Conservation (phyloP, 92 coral and sea anemone species). For the Hydrozoanthus gracilis region DNA sequence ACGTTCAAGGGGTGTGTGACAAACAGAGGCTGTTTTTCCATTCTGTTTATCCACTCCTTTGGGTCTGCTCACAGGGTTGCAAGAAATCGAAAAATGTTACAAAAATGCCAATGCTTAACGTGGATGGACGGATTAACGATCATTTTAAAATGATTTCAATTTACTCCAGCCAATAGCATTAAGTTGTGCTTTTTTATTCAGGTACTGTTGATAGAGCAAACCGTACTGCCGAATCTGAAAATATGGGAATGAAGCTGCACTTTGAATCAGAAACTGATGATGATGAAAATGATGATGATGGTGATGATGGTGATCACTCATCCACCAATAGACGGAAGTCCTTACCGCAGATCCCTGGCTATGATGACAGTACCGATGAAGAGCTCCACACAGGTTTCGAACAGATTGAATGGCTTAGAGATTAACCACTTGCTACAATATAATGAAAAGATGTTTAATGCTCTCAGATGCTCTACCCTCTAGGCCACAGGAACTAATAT, state of each 20-base stretch:
- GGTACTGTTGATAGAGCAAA: slow-evolving; percentile 18
- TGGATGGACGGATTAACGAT: too few relatives aligned
- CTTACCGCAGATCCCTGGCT: slow-evolving; percentile 27
- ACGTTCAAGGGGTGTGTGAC: too few relatives aligned
- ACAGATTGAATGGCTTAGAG: neutral
- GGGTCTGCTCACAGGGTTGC: too few relatives aligned
- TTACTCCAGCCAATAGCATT: neutral
- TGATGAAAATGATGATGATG: neutral
- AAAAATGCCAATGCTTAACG: too few relatives aligned
- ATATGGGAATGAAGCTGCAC: neutral
- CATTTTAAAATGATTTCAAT: neutral
- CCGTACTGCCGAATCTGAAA: neutral
- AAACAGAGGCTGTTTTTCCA: too few relatives aligned
- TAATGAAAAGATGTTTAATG: neutral
- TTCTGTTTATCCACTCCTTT: too few relatives aligned
- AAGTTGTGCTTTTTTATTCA: neutral
- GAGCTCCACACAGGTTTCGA: slow-evolving; percentile 6
- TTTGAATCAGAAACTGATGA: slow-evolving; percentile 34
- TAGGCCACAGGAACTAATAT: too few relatives aligned
- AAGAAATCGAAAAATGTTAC: too few relatives aligned
- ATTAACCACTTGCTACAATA: neutral
- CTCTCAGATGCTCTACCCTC: neutral
- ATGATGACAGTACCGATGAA: slow-evolving; percentile 39
- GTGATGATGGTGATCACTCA: neutral
- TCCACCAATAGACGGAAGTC: neutral